Conservation (phyloP, 2,113 vertebrate genomes). For the Microcebus murinus region DNA sequence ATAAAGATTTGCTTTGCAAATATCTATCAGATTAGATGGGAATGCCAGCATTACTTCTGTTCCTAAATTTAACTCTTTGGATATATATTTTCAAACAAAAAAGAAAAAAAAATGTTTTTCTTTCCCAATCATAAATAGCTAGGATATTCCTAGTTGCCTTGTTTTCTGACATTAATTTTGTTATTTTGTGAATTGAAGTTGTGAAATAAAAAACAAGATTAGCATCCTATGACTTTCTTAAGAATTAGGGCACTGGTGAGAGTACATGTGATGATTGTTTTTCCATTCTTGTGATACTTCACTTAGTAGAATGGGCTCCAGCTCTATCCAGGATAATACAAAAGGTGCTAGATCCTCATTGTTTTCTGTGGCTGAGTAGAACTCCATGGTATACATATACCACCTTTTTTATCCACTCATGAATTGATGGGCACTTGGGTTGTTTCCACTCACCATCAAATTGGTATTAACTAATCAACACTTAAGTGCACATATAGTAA, state of each 20-base stretch:
- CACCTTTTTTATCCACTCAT: no score
- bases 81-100: conserved; percentile 6
- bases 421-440: no score
- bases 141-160: conserved; percentile 7
- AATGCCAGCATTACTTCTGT: background rate
- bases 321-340: no score
- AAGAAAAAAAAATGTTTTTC: background rate
- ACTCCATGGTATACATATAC: no score
- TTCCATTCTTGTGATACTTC: no score
- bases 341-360: no score
- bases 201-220: conserved; percentile 36
- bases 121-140: background rate
- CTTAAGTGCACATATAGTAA: no score
- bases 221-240: background rate
- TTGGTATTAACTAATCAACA: no score
- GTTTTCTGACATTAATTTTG: background rate
- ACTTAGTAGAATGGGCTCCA: no score
- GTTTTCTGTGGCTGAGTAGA: no score
- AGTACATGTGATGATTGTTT: no score
- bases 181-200: conserved; percentile 17
- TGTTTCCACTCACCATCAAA: no score
- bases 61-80: conserved; percentile 1
- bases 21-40: background rate
- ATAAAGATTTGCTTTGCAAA: conserved; percentile 22
- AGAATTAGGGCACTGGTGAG: background rate